phyloP scores from a whole-genome alignment of 92 coral and sea anemone genomes.

The Phenganax stokvisi region DNA sequence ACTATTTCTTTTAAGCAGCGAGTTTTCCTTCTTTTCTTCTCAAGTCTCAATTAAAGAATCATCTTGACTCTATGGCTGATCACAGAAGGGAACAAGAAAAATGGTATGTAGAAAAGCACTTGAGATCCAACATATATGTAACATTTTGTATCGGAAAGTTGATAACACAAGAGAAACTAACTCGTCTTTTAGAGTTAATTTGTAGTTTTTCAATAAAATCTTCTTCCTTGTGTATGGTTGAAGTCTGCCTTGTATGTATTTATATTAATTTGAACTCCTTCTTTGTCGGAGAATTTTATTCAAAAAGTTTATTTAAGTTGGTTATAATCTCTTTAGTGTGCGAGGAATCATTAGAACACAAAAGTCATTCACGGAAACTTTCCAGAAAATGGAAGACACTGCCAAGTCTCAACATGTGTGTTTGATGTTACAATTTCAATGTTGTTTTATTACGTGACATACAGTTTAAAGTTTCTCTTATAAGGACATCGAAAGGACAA shows the following conservation, averaged over 20 bases:
- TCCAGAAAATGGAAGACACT: slow-evolving; percentile 19
- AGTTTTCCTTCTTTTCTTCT: background rate
- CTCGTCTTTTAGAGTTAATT: too few species aligned
- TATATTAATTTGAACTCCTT: too few species aligned
- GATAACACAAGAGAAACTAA: too few species aligned
- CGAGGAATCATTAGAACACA: slow-evolving; percentile 23
- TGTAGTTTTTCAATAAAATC: too few species aligned
- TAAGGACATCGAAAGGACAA: background rate
- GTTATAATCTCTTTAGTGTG: slow-evolving; percentile 12
- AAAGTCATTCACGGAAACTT: slow-evolving; percentile 16
- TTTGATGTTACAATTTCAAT: background rate
- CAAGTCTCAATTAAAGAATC: slow-evolving; percentile 26
- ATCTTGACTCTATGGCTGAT: background rate
- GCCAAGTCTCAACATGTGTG: slow-evolving; percentile 22
- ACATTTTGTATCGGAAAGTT: too few species aligned
- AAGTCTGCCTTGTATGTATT: too few species aligned
- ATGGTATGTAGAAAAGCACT: slow-evolving; percentile 10
- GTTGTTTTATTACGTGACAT: background rate
- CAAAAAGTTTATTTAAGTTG: too few species aligned
- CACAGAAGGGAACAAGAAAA: slow-evolving; percentile 39
- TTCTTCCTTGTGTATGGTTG: too few species aligned
- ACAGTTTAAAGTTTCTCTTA: background rate
- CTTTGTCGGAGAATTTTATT: too few species aligned
- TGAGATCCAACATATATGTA: too few species aligned
- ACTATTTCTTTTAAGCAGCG: background rate